Conservation (phyloP, 2,888 invertebrate species). For the Nemotelus pantherinus region DNA sequence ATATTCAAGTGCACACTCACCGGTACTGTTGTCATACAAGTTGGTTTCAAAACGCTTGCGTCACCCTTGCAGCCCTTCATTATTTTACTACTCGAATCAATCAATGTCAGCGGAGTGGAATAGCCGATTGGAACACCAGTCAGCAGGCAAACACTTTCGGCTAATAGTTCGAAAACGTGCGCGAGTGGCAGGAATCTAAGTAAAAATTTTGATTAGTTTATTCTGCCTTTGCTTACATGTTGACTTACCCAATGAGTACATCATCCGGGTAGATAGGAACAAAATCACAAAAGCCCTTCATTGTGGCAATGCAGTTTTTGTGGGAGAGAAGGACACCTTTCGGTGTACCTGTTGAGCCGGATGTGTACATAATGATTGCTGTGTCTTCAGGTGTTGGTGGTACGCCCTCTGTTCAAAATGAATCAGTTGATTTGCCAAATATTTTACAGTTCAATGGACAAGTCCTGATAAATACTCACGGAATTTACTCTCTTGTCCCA, state of each 20-base stretch:
- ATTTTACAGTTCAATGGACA: too few relatives aligned
- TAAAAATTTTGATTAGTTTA: too few relatives aligned
- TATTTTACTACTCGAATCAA: slow-evolving; percentile 93
- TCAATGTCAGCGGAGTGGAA: slow-evolving; percentile 93
- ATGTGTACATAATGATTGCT: slow-evolving; percentile 99
- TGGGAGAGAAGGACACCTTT: slow-evolving; percentile 89
- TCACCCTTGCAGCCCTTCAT: slow-evolving; percentile 95
- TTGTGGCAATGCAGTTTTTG: slow-evolving; percentile 81
- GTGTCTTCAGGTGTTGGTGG: slow-evolving; percentile 79
- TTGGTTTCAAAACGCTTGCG: slow-evolving; percentile 88
- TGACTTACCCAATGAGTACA: slow-evolving; percentile 76
- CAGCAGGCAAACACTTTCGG: slow-evolving; percentile 85
- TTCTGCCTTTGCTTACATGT: background rate
- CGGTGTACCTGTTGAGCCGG: slow-evolving; percentile 95
- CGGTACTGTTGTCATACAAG: slow-evolving; percentile 96
- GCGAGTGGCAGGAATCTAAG: slow-evolving; percentile 90
- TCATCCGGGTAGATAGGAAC: slow-evolving; percentile 79
- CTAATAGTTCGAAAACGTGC: slow-evolving; percentile 94
- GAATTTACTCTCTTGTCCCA: slow-evolving; percentile 67
- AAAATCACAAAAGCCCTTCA: slow-evolving; percentile 83
- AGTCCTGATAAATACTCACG: slow-evolving; percentile 58
- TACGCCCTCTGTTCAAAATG: slow-evolving; percentile 66
- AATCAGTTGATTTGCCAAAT: background rate
- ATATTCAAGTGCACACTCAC: slow-evolving; percentile 67
- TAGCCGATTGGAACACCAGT: slow-evolving; percentile 95